Evolutionary conservation across 2,888 invertebrate genomes (phyloP).

Genomic region (Hecatera dysodea): DNA sequence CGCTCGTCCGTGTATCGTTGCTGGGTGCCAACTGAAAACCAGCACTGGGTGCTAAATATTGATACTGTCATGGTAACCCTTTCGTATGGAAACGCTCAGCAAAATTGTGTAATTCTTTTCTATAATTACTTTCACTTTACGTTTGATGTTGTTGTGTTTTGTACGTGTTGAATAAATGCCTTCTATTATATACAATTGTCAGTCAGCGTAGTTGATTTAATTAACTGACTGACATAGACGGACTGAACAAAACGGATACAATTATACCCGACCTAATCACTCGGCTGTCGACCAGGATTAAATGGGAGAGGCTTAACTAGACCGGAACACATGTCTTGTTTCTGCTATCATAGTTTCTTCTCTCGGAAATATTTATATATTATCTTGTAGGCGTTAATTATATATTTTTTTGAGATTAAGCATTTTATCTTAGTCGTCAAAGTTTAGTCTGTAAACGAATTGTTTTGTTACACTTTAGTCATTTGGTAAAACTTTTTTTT

Average conservation of each 20-base stretch:
- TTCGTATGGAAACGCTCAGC: no score
- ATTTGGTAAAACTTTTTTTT: no score
- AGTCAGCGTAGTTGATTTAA: background rate
- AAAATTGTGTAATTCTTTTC: no score
- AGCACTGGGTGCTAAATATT: no score
- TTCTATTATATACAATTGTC: no score
- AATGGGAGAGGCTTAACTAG: conserved; percentile 2
- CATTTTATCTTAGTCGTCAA: background rate
- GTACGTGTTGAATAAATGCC: no score
- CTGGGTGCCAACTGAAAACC: no score
- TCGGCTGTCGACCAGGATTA: conserved; percentile 24
- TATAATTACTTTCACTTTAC: no score
- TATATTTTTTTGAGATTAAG: background rate
- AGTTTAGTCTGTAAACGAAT: background rate
- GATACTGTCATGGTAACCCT: no score
- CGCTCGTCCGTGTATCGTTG: no score
- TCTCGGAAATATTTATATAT: background rate
- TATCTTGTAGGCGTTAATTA: background rate
- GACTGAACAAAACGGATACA: background rate
- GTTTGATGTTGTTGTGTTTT: no score
- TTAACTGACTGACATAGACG: background rate
- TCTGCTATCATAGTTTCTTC: background rate
- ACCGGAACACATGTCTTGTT: conserved; percentile 7
- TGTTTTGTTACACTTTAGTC: no score
- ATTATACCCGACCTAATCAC: conserved; percentile 20